Conservation (phyloP, 37 sponge, comb jelly and placozoan genomes). For the Geodia barretti region DNA sequence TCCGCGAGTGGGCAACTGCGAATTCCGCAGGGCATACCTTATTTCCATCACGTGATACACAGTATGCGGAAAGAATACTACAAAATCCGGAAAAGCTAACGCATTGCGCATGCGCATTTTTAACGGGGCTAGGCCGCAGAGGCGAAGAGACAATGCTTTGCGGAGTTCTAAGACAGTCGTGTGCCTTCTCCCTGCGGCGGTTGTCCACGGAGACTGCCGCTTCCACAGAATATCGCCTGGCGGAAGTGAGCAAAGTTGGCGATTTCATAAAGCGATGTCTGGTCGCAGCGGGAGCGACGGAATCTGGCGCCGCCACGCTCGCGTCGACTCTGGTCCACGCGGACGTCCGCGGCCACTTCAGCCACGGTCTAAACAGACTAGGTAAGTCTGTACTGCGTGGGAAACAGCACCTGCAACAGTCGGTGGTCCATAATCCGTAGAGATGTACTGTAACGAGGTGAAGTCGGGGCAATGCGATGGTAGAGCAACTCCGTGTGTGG, state of each 20-base stretch:
- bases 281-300: conserved; percentile 42
- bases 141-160: no score
- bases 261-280: conserved; percentile 63
- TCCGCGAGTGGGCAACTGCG: no score
- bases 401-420: neutral
- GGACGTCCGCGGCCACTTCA: conserved; percentile 91
- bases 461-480: conserved; percentile 60
- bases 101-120: no score
- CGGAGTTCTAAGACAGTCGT: no score
- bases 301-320: conserved; percentile 50
- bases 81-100: no score
- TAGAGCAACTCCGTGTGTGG: conserved; percentile 60
- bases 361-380: conserved; percentile 93
- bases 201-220: no score
- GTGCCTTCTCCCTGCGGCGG: no score
- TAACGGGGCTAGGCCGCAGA: no score
- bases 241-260: conserved; percentile 45
- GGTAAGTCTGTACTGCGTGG: conserved; percentile 32
- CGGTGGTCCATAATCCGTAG: conserved; percentile 24
- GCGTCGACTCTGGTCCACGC: conserved; percentile 81
- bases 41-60: no score
- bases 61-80: no score
- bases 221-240: conserved; percentile 13
- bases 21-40: no score
- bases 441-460: conserved; percentile 81